Base-by-base conservation (phyloP, 1,140 invertebrate species). In the Neodiprion fabricii region DNA sequence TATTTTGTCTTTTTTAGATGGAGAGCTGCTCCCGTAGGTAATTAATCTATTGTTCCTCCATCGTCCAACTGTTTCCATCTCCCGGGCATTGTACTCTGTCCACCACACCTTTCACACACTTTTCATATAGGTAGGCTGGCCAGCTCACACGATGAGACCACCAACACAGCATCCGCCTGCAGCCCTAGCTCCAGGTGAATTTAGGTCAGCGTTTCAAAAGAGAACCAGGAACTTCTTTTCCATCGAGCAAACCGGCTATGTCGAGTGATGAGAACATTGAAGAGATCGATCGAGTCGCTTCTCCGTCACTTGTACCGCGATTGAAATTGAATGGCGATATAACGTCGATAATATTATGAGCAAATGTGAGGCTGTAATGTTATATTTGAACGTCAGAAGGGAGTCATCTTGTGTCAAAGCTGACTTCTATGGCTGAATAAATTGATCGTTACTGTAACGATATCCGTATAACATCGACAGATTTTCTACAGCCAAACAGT, bases 41-140 rank as follows among this genome's bases (percentile, higher is more conserved):
- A 61, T 61, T 61, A 61, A 61, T 61, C 53, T 61, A 61, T 61
- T 61, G 53, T 61, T 61, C 53, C 53, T 61, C 53, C 53, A 61
- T 61, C 53, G 53, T 61, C 53, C 53, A 61, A 61, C 53, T 61
- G 53, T 61, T 61, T 61, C 53, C 53, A 61, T 17, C 11, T 61
- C 53, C 4, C 53, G 53, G 53, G 53, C 53, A 14, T 61, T 61
- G 53, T 61, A 4, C n/a, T 3, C 53, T 61, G 53, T 17, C 53
- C 53, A 61, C 53, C 53, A 61, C 53, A 9, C 9, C 53, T 61
- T 61, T 61, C 53, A 61, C 53, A 61, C 53, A 61, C 28, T 40
- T 40, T 40, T 40, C 28, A 40, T 40, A 40, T 40, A 40, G 17
- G 17, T 21, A 21, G 28, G 28, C n/a, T 17, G 9, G 53, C 53